Percentiles rank a stretch among this genome's conserved stretches.
These are phyloP conservation scores for Harpagifer antarcticus DNA, from an alignment of 2,797 vertebrate genomes.

Conservation along the genomic window DNA sequence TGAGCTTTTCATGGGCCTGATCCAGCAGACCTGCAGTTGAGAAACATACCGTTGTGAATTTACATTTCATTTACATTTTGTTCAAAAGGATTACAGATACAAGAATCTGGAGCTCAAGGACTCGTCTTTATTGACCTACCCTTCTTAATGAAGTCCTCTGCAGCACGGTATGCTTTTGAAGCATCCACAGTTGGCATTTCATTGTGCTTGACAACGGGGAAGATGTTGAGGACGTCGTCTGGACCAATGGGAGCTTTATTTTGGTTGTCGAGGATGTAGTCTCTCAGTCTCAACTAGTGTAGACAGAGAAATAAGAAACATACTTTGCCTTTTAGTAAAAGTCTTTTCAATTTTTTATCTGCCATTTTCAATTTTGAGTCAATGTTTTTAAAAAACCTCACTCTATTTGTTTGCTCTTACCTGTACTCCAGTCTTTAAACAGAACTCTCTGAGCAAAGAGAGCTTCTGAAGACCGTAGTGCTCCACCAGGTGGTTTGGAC, in stretches of 20 bases:
- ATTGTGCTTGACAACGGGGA: conserved; percentile 87
- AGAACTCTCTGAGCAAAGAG: conserved; percentile 87
- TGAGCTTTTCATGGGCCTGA: conserved; percentile 84
- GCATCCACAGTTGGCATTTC: conserved; percentile 79
- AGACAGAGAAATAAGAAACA: conserved; percentile 38
- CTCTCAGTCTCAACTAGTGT: conserved; percentile 85
- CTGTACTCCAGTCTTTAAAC: conserved; percentile 89
- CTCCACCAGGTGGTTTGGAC: conserved; percentile 84
- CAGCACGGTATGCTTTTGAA: conserved; percentile 70
- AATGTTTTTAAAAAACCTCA: not conserved
- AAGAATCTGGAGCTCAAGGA: not conserved
- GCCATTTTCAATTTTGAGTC: too few species aligned
- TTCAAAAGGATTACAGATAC: conserved; percentile 5
- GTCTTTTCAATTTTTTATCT: too few species aligned
- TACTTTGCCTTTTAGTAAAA: too few species aligned
- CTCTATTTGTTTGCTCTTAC: conserved; percentile 63
- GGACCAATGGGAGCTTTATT: conserved; percentile 86
- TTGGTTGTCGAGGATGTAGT: conserved; percentile 86
- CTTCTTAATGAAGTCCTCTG: conserved; percentile 83
- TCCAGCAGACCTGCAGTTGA: conserved; percentile 81
- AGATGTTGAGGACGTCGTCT: conserved; percentile 87
- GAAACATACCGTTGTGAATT: not conserved
- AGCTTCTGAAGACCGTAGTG: conserved; percentile 85
- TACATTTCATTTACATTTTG: not conserved
- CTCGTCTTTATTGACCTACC: conserved; percentile 66